Conservation (phyloP, 2,797 vertebrate species). For the Coranthus polyacanthus region DNA sequence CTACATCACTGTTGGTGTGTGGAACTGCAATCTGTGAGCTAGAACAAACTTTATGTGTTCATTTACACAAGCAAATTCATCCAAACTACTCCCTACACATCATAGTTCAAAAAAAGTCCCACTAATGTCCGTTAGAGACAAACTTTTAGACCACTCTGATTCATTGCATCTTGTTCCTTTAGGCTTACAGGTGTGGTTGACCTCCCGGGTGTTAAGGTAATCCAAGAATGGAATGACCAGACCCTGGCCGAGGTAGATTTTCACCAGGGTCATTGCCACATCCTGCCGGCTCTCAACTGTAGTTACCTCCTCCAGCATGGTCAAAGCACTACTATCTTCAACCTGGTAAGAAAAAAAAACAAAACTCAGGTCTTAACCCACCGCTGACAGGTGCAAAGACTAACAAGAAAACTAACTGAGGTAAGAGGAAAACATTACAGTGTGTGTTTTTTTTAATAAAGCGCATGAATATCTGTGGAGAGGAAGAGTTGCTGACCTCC, state of each 20-base stretch:
- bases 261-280: conserved; percentile 92
- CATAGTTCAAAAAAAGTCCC: too few relatives aligned
- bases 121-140: too few relatives aligned
- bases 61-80: too few relatives aligned
- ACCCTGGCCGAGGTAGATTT: conserved; percentile 92
- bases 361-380: conserved; percentile 9
- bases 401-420: too few relatives aligned
- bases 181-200: conserved; percentile 91
- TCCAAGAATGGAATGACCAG: conserved; percentile 91
- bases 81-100: too few relatives aligned
- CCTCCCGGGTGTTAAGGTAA: conserved; percentile 89
- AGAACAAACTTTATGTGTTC: too few relatives aligned
- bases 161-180: too few relatives aligned
- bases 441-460: conserved; percentile 2
- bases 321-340: conserved; percentile 84
- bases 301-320: conserved; percentile 91
- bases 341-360: conserved; percentile 75
- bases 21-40: too few relatives aligned
- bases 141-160: too few relatives aligned
- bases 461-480: conserved; percentile 18
- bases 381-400: too few relatives aligned
- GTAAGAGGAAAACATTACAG: too few relatives aligned
- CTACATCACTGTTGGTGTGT: too few relatives aligned
- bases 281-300: conserved; percentile 91
- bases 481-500: conserved; percentile 81